phyloP scores from a whole-genome alignment of 2,888 invertebrate genomes.

The Macrosiphum euphorbiae region DNA sequence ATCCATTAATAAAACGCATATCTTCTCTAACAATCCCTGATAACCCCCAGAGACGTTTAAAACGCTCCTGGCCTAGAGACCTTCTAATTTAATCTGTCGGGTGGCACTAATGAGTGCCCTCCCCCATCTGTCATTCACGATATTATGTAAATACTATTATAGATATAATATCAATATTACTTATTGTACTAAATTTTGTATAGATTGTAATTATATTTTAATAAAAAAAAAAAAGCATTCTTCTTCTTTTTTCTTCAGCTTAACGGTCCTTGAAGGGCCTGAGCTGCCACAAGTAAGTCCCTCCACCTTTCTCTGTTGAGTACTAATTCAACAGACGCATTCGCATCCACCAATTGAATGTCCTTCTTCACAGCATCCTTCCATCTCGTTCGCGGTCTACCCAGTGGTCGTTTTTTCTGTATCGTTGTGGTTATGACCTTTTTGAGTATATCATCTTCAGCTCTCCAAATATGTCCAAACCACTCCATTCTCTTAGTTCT shows the following conservation, averaged over 20 bases:
- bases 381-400: too few species aligned
- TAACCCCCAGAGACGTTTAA: not conserved
- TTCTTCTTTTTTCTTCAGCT: slow-evolving; percentile 7
- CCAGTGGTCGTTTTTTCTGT: not conserved
- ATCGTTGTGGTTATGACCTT: not conserved
- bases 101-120: not conserved
- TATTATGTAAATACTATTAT: not conserved
- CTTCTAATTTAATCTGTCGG: not conserved
- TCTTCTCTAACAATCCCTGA: not conserved
- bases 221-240: too few species aligned
- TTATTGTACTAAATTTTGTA: not conserved
- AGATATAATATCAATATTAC: slow-evolving; percentile 1
- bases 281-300: not conserved
- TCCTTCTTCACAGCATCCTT: not conserved
- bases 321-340: not conserved
- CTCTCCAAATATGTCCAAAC: too few species aligned
- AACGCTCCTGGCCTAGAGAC: not conserved
- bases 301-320: slow-evolving; percentile 5
- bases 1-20: too few species aligned
- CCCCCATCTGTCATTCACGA: not conserved
- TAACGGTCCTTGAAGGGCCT: slow-evolving; percentile 4
- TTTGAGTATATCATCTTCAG: slow-evolving; percentile 8
- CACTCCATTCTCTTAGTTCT: too few species aligned
- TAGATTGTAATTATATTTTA: too few species aligned
- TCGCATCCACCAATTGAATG: too few species aligned